A percentile compares a stretch with the other conserved stretches of the same genome.
These are phyloP conservation scores for Synergus gifuensis DNA, from an alignment of 2,888 invertebrate species.

Conservation along the genomic window DNA sequence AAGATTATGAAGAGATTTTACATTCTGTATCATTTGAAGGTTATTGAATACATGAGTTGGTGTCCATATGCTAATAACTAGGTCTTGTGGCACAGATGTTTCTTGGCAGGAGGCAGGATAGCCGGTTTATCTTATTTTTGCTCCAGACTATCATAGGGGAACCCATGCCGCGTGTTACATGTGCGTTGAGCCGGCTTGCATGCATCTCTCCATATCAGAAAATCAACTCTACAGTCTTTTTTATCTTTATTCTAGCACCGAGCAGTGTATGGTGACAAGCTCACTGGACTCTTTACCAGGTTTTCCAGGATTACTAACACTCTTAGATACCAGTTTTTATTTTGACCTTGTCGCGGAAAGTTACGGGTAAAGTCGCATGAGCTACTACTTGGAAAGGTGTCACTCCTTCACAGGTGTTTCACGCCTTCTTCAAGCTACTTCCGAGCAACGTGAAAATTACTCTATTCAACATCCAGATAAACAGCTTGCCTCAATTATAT, in stretches of 20 bases:
- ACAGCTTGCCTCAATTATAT: neutral
- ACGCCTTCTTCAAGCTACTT: constrained; percentile 3
- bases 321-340: neutral
- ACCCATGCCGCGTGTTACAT: constrained; percentile 54
- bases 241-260: neutral
- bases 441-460: constrained; percentile 19
- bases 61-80: constrained; percentile 12
- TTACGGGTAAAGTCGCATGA: constrained; percentile 2
- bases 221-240: neutral
- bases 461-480: constrained; percentile 11
- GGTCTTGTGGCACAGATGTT: constrained; percentile 49
- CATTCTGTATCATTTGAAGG: neutral
- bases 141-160: constrained; percentile 46
- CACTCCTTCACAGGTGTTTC: neutral
- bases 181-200: constrained; percentile 51
- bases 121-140: constrained; percentile 49
- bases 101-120: constrained; percentile 55
- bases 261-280: constrained; percentile 19
- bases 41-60: neutral
- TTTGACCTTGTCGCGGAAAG: neutral
- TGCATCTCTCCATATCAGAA: constrained; percentile 34
- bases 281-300: constrained; percentile 24
- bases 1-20: neutral
- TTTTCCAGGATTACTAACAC: neutral
- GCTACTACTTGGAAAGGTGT: neutral